Percentiles rank a stretch among this genome's conserved stretches.
phyloP scores from a whole-genome alignment of 2,888 invertebrate species.

The Spodoptera exigua region DNA sequence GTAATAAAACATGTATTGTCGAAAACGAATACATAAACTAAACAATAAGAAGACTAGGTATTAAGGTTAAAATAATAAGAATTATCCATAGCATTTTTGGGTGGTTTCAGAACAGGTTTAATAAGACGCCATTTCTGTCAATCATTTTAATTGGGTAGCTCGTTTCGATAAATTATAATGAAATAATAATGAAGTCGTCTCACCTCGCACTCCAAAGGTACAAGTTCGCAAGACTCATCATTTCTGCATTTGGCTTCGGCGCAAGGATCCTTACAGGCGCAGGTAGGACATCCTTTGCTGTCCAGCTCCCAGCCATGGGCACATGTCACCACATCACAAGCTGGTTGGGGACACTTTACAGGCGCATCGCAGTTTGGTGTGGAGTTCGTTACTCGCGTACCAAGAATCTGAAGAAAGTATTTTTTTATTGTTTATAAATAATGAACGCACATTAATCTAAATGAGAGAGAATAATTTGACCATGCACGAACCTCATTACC shows the following conservation, averaged over 20 bases:
- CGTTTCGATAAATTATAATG: neutral
- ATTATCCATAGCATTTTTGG: too few relatives aligned
- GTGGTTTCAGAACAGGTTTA: too few relatives aligned
- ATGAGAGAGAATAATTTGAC: neutral
- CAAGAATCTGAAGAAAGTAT: conserved; percentile 78
- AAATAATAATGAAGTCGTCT: neutral
- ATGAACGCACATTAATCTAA: neutral
- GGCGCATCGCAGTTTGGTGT: conserved; percentile 83
- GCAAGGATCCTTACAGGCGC: conserved; percentile 94
- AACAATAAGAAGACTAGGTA: too few relatives aligned
- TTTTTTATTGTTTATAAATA: neutral
- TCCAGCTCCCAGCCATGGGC: conserved; percentile 78
- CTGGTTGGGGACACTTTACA: conserved; percentile 70
- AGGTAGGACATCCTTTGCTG: conserved; percentile 92
- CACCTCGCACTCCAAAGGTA: conserved; percentile 84
- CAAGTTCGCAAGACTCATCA: conserved; percentile 88
- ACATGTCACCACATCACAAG: conserved; percentile 75
- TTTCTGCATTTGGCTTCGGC: conserved; percentile 91
- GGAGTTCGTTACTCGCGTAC: conserved; percentile 91
- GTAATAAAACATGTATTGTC: too few relatives aligned
- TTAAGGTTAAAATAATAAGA: too few relatives aligned
- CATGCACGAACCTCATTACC: conserved; percentile 90
- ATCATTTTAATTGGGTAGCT: too few relatives aligned
- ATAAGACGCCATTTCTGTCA: too few relatives aligned
- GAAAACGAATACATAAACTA: too few relatives aligned